Base-by-base conservation (phyloP, 2,797 vertebrate species). In the Sus cebifrons region DNA sequence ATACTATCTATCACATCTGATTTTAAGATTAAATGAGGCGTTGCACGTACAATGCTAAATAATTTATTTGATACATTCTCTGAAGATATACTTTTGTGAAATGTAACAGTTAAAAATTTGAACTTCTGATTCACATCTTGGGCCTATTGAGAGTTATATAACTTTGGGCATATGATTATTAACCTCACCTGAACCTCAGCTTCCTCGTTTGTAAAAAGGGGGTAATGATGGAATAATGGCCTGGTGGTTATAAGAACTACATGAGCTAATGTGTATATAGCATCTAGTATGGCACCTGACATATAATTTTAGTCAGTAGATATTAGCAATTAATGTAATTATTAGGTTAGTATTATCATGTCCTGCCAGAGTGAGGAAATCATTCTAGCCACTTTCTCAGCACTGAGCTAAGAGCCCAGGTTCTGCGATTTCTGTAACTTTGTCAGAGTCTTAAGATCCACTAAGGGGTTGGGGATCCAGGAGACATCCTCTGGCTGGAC, bases 1-100 rank as follows among this genome's bases (percentile, higher is more conserved):
- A 3, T 71, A 15, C 20, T 9, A 29, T 4, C 21, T 49, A 1
- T 11, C 18, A 0, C 0, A 0, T 25, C 0, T 13, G 40, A n/a
- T 79, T 84, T 65, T 65, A 84, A 73, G 54, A 44, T 56, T 70
- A 71, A 44, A 25, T 44, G 62, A 86, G 54, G 32, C 4, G n/a
- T 68, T 81, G 32, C 6, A 27, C 0, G 2, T 85, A 25, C 73
- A 73, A 60, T 75, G 27, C n/a, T 64, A 44, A 64, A 3, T 64
- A n/a, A 18, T 60, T 32, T 21, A 25, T 6, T 29, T 83, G 52
- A 81, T 32, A 1, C 2, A 8, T 32, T 92, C 11, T 71, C 74
- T 70, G 13, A 68, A 88, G 75, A 65, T 17, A 32, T 52, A 13
- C 11, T 89, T 81, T 49, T 54, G 1, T 3, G 58, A 74, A 9